These are phyloP conservation scores for Oxygymnocypris stewartii DNA, from an alignment of 2,113 vertebrate genomes.

Conservation along the genomic window DNA sequence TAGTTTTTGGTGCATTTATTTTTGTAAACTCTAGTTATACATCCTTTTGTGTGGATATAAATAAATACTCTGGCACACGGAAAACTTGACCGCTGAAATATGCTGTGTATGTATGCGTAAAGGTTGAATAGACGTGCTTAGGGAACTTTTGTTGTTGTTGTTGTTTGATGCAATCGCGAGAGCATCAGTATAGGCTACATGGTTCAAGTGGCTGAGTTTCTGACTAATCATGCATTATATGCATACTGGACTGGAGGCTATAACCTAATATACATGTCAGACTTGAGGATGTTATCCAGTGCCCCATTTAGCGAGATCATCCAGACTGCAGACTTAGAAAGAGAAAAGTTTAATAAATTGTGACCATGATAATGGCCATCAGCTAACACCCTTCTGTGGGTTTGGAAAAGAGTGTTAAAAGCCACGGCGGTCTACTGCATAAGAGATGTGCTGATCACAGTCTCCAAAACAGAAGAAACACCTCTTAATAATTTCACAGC, in stretches of 20 bases:
- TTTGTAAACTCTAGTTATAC: not conserved
- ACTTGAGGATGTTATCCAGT: not conserved
- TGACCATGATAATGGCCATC: slow-evolving; percentile 25
- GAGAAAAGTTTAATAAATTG: slow-evolving; percentile 22
- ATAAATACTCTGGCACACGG: not conserved
- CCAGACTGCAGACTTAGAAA: not conserved
- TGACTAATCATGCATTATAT: not conserved
- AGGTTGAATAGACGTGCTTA: not conserved
- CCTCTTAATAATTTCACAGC: slow-evolving; percentile 41
- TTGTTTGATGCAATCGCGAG: not conserved
- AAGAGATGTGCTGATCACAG: slow-evolving; percentile 15
- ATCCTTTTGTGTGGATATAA: not conserved
- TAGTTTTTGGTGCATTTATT: not conserved
- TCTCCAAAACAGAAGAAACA: not conserved
- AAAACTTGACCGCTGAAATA: not conserved
- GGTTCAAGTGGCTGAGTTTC: slow-evolving; percentile 23
- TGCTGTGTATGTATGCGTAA: not conserved
- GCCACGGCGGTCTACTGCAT: not conserved
- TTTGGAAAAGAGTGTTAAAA: slow-evolving; percentile 24
- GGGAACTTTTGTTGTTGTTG: slow-evolving; percentile 13
- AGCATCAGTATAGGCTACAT: not conserved
- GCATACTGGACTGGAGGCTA: not conserved
- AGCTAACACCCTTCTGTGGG: slow-evolving; percentile 1
- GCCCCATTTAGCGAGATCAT: not conserved
- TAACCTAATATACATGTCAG: not conserved